These are phyloP conservation scores for Stylophora pistillata DNA, from an alignment of 64 coral and sea anemone species.

Conservation along the genomic window DNA sequence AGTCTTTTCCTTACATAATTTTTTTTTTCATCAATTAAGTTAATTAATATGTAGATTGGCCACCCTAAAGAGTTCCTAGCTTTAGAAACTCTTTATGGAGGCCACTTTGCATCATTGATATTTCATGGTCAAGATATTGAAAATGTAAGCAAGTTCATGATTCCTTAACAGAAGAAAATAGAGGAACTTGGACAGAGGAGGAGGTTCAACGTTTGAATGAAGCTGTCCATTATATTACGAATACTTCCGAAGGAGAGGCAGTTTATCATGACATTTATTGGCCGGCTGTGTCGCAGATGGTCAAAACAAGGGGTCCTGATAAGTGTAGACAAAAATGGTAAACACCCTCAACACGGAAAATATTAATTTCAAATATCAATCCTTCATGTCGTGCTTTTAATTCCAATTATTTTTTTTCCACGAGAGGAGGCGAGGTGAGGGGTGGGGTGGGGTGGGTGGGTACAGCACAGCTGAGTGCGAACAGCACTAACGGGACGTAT, in stretches of 20 bases:
- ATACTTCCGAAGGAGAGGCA: neutral
- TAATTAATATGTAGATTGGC: too few relatives aligned
- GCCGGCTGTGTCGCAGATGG: neutral
- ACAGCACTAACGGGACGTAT: too few relatives aligned
- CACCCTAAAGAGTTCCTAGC: too few relatives aligned
- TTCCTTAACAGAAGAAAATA: neutral
- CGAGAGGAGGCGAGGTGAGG: too few relatives aligned
- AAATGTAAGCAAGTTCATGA: neutral
- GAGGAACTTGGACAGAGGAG: slow-evolving; percentile 7
- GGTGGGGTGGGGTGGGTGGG: too few relatives aligned
- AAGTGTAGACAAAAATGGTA: slow-evolving; percentile 6
- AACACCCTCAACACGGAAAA: neutral
- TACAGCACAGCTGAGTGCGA: too few relatives aligned
- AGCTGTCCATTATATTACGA: slow-evolving; percentile 10
- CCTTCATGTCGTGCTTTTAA: too few relatives aligned
- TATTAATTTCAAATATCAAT: neutral
- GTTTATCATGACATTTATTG: slow-evolving; percentile 12
- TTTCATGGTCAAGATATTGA: neutral
- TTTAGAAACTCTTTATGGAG: too few relatives aligned
- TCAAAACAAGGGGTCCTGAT: neutral
- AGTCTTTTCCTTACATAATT: too few relatives aligned
- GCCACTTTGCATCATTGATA: too few relatives aligned
- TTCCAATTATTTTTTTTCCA: too few relatives aligned
- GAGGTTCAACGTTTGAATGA: neutral
- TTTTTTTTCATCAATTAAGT: too few relatives aligned